phyloP scores from a whole-genome alignment of 1,140 invertebrate species.

The Aphidius gifuensis region DNA sequence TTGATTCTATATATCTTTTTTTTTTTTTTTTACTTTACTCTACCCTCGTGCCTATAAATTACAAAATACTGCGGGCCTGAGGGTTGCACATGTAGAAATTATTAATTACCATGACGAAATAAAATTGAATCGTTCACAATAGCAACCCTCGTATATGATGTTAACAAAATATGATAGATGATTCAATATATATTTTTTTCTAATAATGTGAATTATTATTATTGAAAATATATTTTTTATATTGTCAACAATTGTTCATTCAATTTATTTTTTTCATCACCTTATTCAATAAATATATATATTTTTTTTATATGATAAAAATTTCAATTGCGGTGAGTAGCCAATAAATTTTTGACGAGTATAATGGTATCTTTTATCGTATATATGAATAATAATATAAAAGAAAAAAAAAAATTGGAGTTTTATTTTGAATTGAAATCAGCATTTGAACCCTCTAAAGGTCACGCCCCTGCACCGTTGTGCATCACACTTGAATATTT shows the following conservation, averaged over 20 bases:
- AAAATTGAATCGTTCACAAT: constrained; percentile 11
- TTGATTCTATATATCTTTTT: background rate
- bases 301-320: constrained; percentile 18
- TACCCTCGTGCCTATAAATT: background rate
- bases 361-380: constrained; percentile 23
- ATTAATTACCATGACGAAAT: constrained; percentile 17
- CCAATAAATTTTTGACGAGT: constrained; percentile 28
- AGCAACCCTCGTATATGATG: background rate
- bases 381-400: constrained; percentile 23
- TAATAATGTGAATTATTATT: background rate
- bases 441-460: background rate
- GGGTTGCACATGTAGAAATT: constrained; percentile 9
- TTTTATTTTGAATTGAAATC: constrained; percentile 1
- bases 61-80: background rate
- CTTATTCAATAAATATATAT: constrained; percentile 11
- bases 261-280: constrained; percentile 1
- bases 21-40: background rate
- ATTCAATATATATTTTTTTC: too few relatives aligned
- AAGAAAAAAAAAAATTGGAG: constrained; percentile 2
- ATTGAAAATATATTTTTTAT: background rate
- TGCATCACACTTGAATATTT: constrained; percentile 33
- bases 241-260: background rate
- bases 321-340: constrained; percentile 22
- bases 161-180: constrained; percentile 3
- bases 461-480: constrained; percentile 22